Percentiles rank a stretch among this genome's conserved stretches.
Conservation (phyloP, 2,797 vertebrate species). For the Toxotes lorentzi region DNA sequence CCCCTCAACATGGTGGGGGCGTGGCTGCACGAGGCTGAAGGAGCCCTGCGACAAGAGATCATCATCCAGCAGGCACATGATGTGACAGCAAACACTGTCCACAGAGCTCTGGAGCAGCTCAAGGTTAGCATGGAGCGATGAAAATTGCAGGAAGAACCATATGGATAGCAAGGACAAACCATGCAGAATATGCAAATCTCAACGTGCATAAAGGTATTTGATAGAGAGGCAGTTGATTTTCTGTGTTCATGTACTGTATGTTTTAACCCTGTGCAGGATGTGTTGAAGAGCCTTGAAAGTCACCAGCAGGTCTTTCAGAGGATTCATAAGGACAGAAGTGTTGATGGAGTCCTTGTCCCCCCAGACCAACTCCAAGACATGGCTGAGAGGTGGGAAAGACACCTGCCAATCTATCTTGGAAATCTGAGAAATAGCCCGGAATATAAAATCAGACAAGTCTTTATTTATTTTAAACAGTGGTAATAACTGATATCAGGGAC, state of each 20-base stretch:
- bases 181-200: not conserved
- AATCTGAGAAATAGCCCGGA: not conserved
- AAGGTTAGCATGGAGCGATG: conserved; percentile 85
- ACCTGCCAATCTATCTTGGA: not conserved
- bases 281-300: conserved; percentile 91
- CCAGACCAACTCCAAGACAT: conserved; percentile 94
- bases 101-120: conserved; percentile 90
- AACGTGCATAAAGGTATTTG: not conserved
- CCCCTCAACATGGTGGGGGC: conserved; percentile 91
- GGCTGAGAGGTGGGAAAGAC: conserved; percentile 90
- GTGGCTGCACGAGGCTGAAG: conserved; percentile 94
- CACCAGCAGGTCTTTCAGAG: conserved; percentile 92
- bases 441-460: not conserved
- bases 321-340: conserved; percentile 91
- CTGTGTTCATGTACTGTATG: conserved; percentile 7
- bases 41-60: conserved; percentile 91
- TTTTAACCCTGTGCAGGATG: conserved; percentile 82
- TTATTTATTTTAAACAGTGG: not conserved
- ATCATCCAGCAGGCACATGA: conserved; percentile 90
- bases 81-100: conserved; percentile 90
- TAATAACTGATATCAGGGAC: conserved; percentile 12
- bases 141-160: not conserved
- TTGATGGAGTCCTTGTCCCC: conserved; percentile 91
- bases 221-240: not conserved
- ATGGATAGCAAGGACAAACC: not conserved